These are phyloP conservation scores for Pantala flavescens DNA, from an alignment of 1,140 invertebrate genomes.

Conservation along the genomic window DNA sequence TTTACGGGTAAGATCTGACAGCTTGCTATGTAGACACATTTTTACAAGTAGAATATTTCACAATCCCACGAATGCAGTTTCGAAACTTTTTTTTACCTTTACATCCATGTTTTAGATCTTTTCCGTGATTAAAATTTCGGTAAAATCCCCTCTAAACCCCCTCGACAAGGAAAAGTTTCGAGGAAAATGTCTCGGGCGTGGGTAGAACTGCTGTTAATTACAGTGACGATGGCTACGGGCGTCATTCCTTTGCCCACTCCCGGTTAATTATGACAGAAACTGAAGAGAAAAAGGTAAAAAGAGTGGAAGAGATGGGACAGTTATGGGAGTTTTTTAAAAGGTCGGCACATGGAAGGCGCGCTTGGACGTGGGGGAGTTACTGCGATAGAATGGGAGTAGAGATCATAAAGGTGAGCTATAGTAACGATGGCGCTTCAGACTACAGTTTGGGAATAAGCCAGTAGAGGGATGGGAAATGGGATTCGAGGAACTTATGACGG, in stretches of 20 bases:
- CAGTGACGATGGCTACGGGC: background rate
- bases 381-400: background rate
- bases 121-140: no score
- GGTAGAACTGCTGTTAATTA: background rate
- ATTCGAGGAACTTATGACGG: no score
- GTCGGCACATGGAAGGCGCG: background rate
- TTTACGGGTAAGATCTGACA: no score
- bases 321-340: background rate
- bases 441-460: background rate
- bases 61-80: no score
- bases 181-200: background rate
- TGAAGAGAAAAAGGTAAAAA: background rate
- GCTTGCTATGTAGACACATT: no score
- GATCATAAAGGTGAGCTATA: background rate
- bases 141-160: no score
- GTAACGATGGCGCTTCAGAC: background rate
- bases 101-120: no score
- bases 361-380: background rate
- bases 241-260: background rate
- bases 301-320: background rate
- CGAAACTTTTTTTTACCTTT: no score
- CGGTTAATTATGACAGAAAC: background rate
- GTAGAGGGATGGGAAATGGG: background rate
- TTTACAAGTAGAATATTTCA: no score
- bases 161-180: no score